phyloP scores from a whole-genome alignment of 2,888 invertebrate species.

The Stenodema calcarata region DNA sequence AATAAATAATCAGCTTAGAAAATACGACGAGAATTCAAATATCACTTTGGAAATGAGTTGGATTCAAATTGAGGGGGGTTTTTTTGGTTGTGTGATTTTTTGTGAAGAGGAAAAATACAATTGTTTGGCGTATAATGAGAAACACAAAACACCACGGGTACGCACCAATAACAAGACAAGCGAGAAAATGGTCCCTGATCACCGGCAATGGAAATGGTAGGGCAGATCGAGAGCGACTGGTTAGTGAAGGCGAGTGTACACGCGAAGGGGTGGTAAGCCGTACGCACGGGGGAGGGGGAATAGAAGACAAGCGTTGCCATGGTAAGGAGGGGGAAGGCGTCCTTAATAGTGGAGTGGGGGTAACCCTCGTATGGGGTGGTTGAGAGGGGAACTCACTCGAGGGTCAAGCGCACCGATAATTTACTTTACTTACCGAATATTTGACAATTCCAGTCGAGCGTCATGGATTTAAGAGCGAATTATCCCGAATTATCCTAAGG shows the following conservation, averaged over 20 bases:
- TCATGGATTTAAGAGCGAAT: no score
- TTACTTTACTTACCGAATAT: no score
- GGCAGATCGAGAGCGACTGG: conserved; percentile 41
- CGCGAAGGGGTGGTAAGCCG: neutral
- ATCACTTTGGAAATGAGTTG: neutral
- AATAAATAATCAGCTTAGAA: conserved; percentile 8
- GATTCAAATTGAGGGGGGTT: neutral
- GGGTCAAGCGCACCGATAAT: neutral
- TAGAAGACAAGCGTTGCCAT: conserved; percentile 6
- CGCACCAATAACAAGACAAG: conserved; percentile 37
- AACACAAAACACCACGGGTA: conserved; percentile 20
- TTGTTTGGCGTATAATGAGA: neutral
- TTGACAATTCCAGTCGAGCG: no score
- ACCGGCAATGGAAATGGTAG: conserved; percentile 19
- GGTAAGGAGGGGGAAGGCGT: neutral
- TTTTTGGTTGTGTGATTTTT: neutral
- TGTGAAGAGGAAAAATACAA: neutral
- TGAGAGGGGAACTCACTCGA: neutral
- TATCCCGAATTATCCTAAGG: no score
- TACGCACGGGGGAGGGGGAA: neutral
- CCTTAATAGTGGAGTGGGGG: neutral
- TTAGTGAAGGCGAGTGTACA: neutral
- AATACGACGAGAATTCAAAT: neutral
- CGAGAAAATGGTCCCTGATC: conserved; percentile 24
- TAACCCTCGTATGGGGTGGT: neutral